These are phyloP conservation scores for Dryomyza anilis DNA, from an alignment of 2,888 invertebrate genomes.

Conservation along the genomic window DNA sequence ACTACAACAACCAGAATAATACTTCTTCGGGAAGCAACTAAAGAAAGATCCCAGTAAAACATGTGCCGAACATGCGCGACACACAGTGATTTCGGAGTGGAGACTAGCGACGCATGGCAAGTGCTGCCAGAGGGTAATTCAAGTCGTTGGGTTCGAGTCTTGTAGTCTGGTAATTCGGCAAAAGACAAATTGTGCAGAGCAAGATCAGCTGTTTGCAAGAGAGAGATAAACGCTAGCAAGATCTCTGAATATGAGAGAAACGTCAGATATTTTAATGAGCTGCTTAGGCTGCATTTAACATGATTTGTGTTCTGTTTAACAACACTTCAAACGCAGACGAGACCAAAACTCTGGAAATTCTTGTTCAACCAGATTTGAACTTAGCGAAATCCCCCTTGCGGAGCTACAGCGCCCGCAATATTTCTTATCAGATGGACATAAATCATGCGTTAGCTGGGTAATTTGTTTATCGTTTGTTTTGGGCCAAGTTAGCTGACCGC, in stretches of 20 bases:
- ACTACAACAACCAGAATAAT: conserved; percentile 9
- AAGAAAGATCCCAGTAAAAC: background rate
- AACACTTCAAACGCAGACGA: no score
- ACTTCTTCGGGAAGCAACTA: background rate
- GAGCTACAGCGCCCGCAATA: no score
- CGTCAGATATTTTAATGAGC: background rate
- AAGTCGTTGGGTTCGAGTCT: background rate
- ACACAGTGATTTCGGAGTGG: background rate
- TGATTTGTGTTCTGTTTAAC: background rate
- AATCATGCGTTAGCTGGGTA: background rate
- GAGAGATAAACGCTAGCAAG: background rate
- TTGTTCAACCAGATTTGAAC: no score
- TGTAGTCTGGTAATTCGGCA: background rate
- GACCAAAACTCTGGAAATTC: no score
- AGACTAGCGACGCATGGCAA: conserved; percentile 27
- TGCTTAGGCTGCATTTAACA: background rate
- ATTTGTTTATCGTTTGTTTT: no score
- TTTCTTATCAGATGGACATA: background rate
- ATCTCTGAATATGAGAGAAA: background rate
- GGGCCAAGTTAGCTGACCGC: no score
- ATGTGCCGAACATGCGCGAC: background rate
- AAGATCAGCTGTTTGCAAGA: background rate
- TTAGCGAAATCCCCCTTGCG: no score
- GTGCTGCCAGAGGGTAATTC: conserved; percentile 47
- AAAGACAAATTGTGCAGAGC: background rate